phyloP scores from a whole-genome alignment of 2,888 invertebrate species.

The Ophion ellenae region DNA sequence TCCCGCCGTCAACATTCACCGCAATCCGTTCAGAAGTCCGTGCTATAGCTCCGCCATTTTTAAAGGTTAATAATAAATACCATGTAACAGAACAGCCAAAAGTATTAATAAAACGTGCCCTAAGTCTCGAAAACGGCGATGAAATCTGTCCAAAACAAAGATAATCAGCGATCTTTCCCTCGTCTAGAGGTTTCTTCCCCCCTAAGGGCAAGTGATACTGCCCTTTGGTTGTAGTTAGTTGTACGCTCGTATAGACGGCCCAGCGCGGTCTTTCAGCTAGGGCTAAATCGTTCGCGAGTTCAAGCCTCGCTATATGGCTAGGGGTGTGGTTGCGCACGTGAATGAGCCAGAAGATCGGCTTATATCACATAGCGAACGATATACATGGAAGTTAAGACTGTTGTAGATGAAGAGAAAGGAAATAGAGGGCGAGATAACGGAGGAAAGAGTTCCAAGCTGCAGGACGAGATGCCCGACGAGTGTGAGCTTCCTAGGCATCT shows the following conservation, averaged over 20 bases:
- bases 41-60: too few relatives aligned
- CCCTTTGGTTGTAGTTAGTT: constrained; percentile 10
- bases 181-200: too few relatives aligned
- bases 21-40: too few relatives aligned
- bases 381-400: constrained; percentile 40
- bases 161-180: too few relatives aligned
- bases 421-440: background rate
- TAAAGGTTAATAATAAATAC: too few relatives aligned
- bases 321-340: background rate
- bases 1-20: too few relatives aligned
- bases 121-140: too few relatives aligned
- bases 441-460: constrained; percentile 48
- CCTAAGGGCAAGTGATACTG: constrained; percentile 22
- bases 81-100: too few relatives aligned
- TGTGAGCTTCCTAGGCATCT: constrained; percentile 45
- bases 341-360: constrained; percentile 36
- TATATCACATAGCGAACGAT: constrained; percentile 48
- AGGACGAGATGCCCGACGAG: constrained; percentile 50
- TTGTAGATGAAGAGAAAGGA: constrained; percentile 18
- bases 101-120: too few relatives aligned
- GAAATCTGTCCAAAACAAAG: too few relatives aligned
- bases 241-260: constrained; percentile 7
- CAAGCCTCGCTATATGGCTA: background rate
- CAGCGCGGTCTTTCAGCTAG: constrained; percentile 18
- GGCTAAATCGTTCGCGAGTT: constrained; percentile 47